Conservation (phyloP, 2,113 vertebrate species). For the Siniperca knerii region DNA sequence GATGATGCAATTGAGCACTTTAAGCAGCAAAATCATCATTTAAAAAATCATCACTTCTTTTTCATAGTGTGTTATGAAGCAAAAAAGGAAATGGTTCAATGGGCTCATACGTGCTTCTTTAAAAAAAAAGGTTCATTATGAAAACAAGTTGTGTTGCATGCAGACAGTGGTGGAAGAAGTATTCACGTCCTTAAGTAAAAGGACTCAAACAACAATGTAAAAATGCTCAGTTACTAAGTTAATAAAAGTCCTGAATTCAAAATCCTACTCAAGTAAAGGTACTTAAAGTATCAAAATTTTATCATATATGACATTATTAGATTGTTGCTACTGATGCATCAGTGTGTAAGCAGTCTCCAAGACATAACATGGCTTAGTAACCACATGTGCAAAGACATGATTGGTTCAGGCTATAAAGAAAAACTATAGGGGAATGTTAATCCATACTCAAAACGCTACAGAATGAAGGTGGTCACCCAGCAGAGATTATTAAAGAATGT, state of each 20-base stretch:
- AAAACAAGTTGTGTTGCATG: background rate
- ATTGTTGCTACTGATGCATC: background rate
- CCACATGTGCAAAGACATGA: background rate
- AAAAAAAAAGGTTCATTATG: background rate
- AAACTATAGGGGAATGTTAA: slow-evolving; percentile 89
- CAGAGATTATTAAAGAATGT: slow-evolving; percentile 89
- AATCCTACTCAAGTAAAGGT: background rate
- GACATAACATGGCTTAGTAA: slow-evolving; percentile 8
- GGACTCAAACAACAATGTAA: background rate
- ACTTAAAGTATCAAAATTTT: background rate
- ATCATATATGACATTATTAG: background rate
- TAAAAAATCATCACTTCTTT: background rate
- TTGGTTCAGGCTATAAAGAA: slow-evolving; percentile 19
- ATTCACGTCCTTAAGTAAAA: background rate
- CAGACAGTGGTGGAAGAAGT: background rate
- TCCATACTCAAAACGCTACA: slow-evolving; percentile 81
- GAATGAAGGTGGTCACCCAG: slow-evolving; percentile 86
- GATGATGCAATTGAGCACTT: background rate
- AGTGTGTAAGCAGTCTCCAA: background rate
- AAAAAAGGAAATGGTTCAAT: background rate
- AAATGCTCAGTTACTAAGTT: background rate
- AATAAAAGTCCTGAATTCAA: background rate
- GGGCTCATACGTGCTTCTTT: background rate
- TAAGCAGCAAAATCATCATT: background rate
- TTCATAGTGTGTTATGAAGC: background rate